phyloP scores from a whole-genome alignment of 2,113 vertebrate genomes.

The human (Homo sapiens) region DNA sequence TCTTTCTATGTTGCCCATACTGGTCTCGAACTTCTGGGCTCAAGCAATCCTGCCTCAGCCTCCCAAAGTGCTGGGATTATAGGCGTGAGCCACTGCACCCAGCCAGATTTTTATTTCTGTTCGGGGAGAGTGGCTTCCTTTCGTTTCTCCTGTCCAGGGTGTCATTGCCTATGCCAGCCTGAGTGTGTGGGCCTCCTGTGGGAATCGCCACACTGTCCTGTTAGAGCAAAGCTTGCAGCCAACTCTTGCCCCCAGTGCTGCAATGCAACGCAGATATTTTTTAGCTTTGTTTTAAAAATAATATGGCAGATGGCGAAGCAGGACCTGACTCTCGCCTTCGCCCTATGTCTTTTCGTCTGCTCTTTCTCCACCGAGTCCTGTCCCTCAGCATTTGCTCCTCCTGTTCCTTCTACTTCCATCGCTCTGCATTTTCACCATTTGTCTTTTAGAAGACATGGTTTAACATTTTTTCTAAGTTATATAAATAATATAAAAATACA shows the following conservation, averaged over 20 bases:
- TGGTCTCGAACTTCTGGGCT: too few relatives aligned
- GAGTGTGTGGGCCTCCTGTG: fast-evolving
- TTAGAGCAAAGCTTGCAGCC: background rate
- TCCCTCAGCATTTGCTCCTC: background rate
- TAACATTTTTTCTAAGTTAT: background rate
- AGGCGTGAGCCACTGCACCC: too few relatives aligned
- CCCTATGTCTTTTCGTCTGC: background rate
- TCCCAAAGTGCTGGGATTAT: too few relatives aligned
- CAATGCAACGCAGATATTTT: fast-evolving
- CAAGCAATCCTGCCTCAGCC: too few relatives aligned
- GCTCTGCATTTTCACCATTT: background rate
- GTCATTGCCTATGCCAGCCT: background rate
- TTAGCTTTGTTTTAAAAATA: background rate
- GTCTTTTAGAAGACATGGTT: background rate
- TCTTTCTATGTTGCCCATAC: too few relatives aligned
- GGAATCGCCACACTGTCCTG: fast-evolving
- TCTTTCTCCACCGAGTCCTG: background rate
- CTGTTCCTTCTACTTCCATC: background rate
- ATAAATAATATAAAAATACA: background rate
- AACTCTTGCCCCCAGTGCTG: background rate
- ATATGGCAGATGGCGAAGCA: background rate
- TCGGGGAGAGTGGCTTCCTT: background rate
- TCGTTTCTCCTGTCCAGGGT: background rate
- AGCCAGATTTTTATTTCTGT: background rate
- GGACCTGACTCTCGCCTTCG: background rate